phyloP scores from a whole-genome alignment of 2,797 vertebrate genomes.

The Pelochelys cantorii region DNA sequence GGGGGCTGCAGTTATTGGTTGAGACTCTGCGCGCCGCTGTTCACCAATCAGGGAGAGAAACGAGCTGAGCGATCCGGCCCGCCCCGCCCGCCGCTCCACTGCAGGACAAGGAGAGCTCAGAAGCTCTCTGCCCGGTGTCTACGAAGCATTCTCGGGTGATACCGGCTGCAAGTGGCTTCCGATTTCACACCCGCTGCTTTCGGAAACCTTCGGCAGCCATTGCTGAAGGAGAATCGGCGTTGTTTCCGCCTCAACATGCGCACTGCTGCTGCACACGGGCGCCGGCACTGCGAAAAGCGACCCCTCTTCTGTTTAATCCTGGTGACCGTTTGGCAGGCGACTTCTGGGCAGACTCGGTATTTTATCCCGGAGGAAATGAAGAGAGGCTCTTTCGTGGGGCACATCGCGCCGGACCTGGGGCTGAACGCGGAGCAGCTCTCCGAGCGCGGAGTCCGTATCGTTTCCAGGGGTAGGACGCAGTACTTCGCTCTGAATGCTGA shows the following conservation, averaged over 20 bases:
- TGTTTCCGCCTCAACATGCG: slow-evolving; percentile 2
- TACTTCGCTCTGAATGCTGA: slow-evolving; percentile 7
- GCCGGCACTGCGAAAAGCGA: background rate
- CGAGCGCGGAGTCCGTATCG: background rate
- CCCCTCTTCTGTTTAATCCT: background rate
- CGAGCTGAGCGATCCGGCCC: background rate
- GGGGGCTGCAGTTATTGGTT: background rate
- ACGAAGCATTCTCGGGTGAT: background rate
- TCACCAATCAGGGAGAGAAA: background rate
- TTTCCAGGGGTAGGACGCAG: background rate
- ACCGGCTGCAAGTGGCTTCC: background rate
- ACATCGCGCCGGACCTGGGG: background rate
- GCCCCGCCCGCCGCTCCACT: too few relatives aligned
- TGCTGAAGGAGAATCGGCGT: background rate
- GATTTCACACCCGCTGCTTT: background rate
- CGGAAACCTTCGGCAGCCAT: background rate
- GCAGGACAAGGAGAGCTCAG: background rate
- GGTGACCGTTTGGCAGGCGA: background rate
- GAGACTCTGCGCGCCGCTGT: background rate
- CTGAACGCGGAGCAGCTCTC: background rate
- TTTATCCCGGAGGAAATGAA: background rate
- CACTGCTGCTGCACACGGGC: slow-evolving; percentile 25
- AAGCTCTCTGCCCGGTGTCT: too few relatives aligned
- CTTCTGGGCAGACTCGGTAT: background rate
- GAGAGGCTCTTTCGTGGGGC: background rate